A percentile compares a stretch with the other conserved stretches of the same genome.
These are phyloP conservation scores for Drosophila neutralis DNA, from an alignment of 2,888 invertebrate genomes.

Conservation along the genomic window DNA sequence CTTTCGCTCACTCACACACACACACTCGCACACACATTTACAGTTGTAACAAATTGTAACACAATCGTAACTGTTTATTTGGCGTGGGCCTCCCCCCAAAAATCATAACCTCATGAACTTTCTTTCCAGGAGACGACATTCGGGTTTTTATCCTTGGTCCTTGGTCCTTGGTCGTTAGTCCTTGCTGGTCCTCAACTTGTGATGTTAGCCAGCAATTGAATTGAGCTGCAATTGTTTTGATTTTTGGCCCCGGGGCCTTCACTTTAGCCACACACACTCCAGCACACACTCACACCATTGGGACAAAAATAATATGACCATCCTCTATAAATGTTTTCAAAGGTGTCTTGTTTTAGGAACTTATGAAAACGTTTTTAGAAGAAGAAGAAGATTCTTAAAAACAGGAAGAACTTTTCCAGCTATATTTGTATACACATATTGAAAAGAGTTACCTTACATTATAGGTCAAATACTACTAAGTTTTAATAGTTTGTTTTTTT, in stretches of 20 bases:
- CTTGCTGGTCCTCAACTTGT: constrained; percentile 24
- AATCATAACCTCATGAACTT: constrained; percentile 78
- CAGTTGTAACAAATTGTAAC: constrained; percentile 84
- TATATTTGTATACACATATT: not conserved
- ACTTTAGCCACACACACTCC: constrained; percentile 35
- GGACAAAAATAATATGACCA: not conserved
- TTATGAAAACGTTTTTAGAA: not conserved
- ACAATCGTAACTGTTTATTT: constrained; percentile 80
- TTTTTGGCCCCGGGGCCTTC: constrained; percentile 70
- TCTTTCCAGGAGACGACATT: constrained; percentile 19
- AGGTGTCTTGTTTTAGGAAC: not conserved
- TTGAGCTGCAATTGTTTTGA: constrained; percentile 79
- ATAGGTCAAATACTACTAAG: too few species aligned
- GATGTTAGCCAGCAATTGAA: constrained; percentile 60
- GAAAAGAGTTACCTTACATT: not conserved
- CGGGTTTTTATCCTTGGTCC: constrained; percentile 23
- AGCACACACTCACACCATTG: constrained; percentile 12
- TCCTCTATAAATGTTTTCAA: not conserved
- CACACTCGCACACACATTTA: constrained; percentile 73
- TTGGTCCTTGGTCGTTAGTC: constrained; percentile 18
- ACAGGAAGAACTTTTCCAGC: not conserved
- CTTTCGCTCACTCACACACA: constrained; percentile 13
- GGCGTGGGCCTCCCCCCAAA: constrained; percentile 42
- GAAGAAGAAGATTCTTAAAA: not conserved
- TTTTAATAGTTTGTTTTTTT: not conserved